These are phyloP conservation scores for Callocephalon fimbriatum DNA, from an alignment of 2,113 vertebrate species.

Conservation along the genomic window DNA sequence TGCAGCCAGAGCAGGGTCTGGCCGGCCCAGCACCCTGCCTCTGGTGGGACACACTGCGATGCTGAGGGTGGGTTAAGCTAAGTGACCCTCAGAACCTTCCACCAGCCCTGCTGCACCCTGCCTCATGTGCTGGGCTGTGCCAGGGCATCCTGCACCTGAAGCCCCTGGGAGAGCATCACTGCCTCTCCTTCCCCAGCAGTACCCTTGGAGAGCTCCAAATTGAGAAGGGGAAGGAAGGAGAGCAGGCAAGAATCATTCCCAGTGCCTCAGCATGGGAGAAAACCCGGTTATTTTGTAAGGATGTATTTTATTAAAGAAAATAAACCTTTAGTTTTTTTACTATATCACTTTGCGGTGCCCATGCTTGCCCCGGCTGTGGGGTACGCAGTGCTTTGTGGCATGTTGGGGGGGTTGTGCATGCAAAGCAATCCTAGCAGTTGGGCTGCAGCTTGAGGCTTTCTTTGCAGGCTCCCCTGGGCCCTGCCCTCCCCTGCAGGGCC, in stretches of 20 bases:
- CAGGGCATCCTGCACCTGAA: neutral
- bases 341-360: neutral
- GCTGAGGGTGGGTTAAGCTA: neutral
- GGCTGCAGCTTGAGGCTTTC: neutral
- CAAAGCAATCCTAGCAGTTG: neutral
- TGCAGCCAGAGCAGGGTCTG: neutral
- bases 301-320: conserved; percentile 51
- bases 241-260: neutral
- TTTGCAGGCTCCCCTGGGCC: neutral
- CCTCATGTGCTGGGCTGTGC: fast-evolving
- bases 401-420: too few species aligned
- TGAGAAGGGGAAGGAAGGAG: neutral
- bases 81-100: neutral
- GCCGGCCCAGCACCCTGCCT: neutral
- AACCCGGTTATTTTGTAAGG: conserved; percentile 18
- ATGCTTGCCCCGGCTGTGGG: fast-evolving
- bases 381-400: neutral
- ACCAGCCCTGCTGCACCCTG: neutral
- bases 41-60: neutral
- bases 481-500: neutral
- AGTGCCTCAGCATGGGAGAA: neutral
- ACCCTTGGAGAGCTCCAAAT: neutral
- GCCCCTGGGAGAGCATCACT: neutral
- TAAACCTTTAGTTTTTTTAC: conserved; percentile 72
- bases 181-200: neutral